A percentile compares a stretch with the other conserved stretches of the same genome.
Conservation (phyloP, 1,140 invertebrate species). For the Lucilia sericata region DNA sequence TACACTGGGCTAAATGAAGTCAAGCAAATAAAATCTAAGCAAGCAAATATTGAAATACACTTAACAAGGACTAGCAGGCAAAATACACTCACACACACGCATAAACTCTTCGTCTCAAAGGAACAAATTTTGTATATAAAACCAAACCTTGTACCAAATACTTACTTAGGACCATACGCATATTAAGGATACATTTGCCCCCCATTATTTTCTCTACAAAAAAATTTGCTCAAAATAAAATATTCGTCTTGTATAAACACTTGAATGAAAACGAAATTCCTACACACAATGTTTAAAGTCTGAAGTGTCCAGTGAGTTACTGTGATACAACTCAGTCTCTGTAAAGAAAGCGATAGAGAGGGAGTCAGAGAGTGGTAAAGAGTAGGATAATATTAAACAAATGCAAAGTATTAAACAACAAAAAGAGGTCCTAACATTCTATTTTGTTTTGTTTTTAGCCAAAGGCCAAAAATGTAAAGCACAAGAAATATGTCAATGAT, state of each 20-base stretch:
- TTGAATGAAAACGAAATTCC: conserved; percentile 2
- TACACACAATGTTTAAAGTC: not conserved
- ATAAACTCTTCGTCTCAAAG: not conserved
- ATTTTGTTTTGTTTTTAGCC: not conserved
- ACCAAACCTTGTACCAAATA: not conserved
- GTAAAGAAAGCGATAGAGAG: not conserved
- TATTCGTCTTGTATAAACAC: conserved; percentile 10
- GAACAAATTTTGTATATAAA: not conserved
- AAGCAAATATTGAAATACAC: conserved; percentile 16
- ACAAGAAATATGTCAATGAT: not conserved
- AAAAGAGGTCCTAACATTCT: not conserved
- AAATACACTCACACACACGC: not conserved
- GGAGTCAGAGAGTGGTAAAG: not conserved
- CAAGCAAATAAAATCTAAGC: conserved; percentile 16
- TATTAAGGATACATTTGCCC: conserved; percentile 1
- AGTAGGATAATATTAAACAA: not conserved
- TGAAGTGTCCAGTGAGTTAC: not conserved
- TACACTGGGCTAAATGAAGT: conserved; percentile 5
- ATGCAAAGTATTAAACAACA: not conserved
- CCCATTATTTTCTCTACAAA: not conserved
- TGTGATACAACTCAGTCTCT: too few species aligned
- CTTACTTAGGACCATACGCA: not conserved
- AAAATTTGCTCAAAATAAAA: not conserved
- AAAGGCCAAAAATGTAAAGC: not conserved
- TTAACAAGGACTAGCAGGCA: conserved; percentile 7